Base-by-base conservation (phyloP, 2,888 invertebrate species). In the Eurytoma adleriae region DNA sequence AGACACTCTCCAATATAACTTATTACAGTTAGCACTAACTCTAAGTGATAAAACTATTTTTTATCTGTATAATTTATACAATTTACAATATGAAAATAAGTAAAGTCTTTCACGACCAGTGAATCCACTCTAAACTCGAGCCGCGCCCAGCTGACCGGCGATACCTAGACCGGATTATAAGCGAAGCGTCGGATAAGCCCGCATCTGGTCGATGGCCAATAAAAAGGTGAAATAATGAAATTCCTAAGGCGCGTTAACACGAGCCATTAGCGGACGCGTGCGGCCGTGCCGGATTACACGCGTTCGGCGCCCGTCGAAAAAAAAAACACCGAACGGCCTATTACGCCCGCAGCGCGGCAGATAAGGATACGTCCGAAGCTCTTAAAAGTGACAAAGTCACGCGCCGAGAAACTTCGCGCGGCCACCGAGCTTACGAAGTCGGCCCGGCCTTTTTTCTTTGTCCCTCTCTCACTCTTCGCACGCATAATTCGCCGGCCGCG, bases 161-260 rank as follows among this genome's bases (percentile, higher is more conserved):
- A 24, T 14, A 69, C 57, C 16, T 61, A 54, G 52, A 69, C 52
- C 14, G 20, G 48, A 76, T 76, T 69, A 54, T 61, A 69, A 14
- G 68, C 52, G 62, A 52, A 61, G 18, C 10, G 13, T 18, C 27
- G 7, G n/a, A 20, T 27, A 40, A 18, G 24, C 70, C 64, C 70
- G 18, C 64, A 70, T 70, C 27, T 64, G 64, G 56, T 48, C 40
- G 52, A 70, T 54, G 10, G 64, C 16, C 64, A 54, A 77, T 64
- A 64, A 70, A 64, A 20, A 61, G 40, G 40, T 40, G 40, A 40
- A 40, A 40, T 20, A 40, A 52, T 27, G 57, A 10, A 30, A 64
- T 48, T 14, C 24, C 48, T 64, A 64, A 67, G 20, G 24, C 64
- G 70, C 50, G 77, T 77, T 64, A 77, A 77, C 77, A 70, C 56